Conservation (phyloP, 37 sponge, comb jelly and placozoan species). For the Haliclona indistincta region DNA sequence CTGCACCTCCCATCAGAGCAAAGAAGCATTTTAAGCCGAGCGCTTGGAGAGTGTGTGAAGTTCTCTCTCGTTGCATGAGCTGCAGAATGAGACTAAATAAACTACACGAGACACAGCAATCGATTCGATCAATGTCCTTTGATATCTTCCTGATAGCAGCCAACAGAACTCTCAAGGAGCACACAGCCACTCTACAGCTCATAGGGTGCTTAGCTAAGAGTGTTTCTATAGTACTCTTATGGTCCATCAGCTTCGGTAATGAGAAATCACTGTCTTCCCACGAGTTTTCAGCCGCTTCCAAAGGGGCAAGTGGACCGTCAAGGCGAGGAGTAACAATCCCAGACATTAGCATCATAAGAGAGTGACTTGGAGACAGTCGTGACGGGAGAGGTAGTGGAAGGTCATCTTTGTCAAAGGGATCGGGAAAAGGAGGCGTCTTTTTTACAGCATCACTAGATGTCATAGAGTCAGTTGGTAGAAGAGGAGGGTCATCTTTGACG, state of each 20-base stretch:
- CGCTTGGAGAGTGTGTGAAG: conserved; percentile 33
- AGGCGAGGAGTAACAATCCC: too few relatives aligned
- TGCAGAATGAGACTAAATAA: conserved; percentile 24
- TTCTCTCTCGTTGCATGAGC: conserved; percentile 15
- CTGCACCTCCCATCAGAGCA: conserved; percentile 16
- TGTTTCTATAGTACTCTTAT: conserved; percentile 9
- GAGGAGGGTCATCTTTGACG: neutral
- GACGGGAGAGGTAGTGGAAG: neutral
- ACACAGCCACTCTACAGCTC: conserved; percentile 13
- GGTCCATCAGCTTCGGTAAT: conserved; percentile 6
- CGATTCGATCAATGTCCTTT: conserved; percentile 15
- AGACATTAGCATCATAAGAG: too few relatives aligned
- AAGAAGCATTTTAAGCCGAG: conserved; percentile 46
- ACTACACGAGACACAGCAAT: conserved; percentile 12
- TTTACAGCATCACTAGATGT: neutral
- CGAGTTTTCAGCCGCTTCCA: too few relatives aligned
- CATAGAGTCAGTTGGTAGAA: neutral
- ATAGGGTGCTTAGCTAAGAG: conserved; percentile 3
- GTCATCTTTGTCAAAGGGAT: conserved; percentile 42
- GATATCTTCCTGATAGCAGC: neutral
- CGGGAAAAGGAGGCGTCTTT: conserved; percentile 25
- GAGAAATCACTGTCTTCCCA: too few relatives aligned
- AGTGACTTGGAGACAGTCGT: neutral
- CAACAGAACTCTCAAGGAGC: neutral
- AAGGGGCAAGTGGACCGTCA: too few relatives aligned